Percentiles rank a stretch among this genome's conserved stretches.
Conservation (phyloP, 2,113 vertebrate genomes). For the Passer domesticus region DNA sequence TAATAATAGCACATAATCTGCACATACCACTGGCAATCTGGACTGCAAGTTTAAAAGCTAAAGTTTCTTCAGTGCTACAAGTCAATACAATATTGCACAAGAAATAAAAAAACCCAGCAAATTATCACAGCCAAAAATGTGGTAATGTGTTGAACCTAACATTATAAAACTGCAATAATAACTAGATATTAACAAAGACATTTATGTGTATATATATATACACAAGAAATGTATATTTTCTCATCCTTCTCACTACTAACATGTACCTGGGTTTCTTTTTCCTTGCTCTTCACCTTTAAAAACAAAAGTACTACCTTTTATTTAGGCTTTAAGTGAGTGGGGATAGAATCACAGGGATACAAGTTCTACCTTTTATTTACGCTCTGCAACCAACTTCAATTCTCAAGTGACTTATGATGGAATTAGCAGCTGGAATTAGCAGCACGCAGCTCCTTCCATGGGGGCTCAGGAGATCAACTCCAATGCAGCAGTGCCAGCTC, state of each 20-base stretch:
- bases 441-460: background rate
- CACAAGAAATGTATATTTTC: background rate
- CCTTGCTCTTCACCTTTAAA: background rate
- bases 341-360: background rate
- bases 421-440: background rate
- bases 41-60: background rate
- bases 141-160: background rate
- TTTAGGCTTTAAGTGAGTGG: background rate
- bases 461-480: background rate
- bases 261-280: background rate
- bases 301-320: background rate
- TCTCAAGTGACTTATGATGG: background rate
- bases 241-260: background rate
- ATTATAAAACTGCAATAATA: background rate
- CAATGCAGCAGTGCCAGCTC: background rate
- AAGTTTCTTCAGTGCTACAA: background rate
- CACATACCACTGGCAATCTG: background rate
- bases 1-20: background rate
- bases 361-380: background rate
- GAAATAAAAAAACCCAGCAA: background rate
- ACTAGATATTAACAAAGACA: background rate
- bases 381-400: background rate
- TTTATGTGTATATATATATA: background rate
- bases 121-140: background rate
- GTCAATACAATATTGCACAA: background rate